A percentile compares a stretch with the other conserved stretches of the same genome.
phyloP scores from a whole-genome alignment of 2,888 invertebrate genomes.

The Cryptus viduatorius region DNA sequence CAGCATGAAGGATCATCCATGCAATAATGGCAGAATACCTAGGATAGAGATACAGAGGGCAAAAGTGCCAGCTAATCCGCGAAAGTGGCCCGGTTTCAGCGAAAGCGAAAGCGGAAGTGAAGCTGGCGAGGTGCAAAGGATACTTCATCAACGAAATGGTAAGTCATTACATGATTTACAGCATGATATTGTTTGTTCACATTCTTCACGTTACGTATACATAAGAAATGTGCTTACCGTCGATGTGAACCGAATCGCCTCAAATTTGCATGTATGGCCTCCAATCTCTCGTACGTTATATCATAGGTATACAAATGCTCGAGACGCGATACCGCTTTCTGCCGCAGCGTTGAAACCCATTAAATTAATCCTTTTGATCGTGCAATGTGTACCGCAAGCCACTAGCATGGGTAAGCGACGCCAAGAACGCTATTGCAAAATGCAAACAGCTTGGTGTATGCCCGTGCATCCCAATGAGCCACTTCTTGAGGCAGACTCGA shows the following conservation, averaged over 20 bases:
- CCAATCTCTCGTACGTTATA: background rate
- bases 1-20: constrained; percentile 69
- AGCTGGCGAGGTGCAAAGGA: constrained; percentile 90
- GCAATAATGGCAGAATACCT: constrained; percentile 50
- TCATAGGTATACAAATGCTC: background rate
- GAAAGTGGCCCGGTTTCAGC: constrained; percentile 74
- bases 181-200: background rate
- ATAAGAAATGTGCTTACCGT: no score
- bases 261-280: background rate
- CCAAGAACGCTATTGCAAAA: constrained; percentile 47
- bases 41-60: constrained; percentile 60
- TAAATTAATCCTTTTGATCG: constrained; percentile 60
- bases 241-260: background rate
- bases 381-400: constrained; percentile 44
- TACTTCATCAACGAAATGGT: constrained; percentile 85
- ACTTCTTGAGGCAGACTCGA: constrained; percentile 69
- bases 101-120: constrained; percentile 91
- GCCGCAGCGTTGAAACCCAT: constrained; percentile 30
- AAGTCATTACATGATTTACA: constrained; percentile 64
- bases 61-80: constrained; percentile 67
- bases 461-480: constrained; percentile 80
- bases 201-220: no score
- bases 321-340: constrained; percentile 18
- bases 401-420: background rate
- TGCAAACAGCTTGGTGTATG: constrained; percentile 74